Conservation (phyloP, 2,797 vertebrate genomes). For the Tenualosa ilisha region DNA sequence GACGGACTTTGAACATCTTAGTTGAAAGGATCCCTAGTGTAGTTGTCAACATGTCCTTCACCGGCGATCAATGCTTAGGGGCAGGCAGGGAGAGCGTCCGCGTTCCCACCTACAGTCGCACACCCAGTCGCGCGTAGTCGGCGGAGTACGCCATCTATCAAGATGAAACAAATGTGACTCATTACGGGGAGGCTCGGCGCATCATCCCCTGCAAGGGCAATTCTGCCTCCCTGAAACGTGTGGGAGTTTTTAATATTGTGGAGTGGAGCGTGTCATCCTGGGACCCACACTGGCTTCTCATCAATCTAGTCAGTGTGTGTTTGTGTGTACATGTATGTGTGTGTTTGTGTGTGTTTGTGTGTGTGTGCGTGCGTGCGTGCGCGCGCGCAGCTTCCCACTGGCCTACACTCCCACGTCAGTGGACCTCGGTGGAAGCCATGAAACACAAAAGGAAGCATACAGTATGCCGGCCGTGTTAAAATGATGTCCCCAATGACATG, state of each 20-base stretch:
- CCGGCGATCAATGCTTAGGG: constrained; percentile 31
- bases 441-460: constrained; percentile 1
- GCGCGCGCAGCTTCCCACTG: constrained; percentile 40
- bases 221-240: constrained; percentile 69
- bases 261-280: constrained; percentile 67
- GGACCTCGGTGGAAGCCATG: not conserved
- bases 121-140: constrained; percentile 49
- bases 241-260: constrained; percentile 81
- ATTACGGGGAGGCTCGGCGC: constrained; percentile 61
- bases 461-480: not conserved
- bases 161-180: constrained; percentile 68
- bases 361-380: not conserved
- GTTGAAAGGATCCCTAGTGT: constrained; percentile 36
- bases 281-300: constrained; percentile 76
- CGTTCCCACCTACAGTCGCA: constrained; percentile 33
- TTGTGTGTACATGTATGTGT: not conserved
- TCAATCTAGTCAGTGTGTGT: constrained; percentile 68
- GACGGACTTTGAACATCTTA: constrained; percentile 29
- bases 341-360: constrained; percentile 9
- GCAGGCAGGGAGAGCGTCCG: constrained; percentile 28
- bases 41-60: constrained; percentile 51
- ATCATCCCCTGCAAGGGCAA: constrained; percentile 65
- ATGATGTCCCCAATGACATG: constrained; percentile 11
- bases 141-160: constrained; percentile 64
- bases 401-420: constrained; percentile 13